phyloP scores from a whole-genome alignment of 2,113 vertebrate species.

The Channa argus region DNA sequence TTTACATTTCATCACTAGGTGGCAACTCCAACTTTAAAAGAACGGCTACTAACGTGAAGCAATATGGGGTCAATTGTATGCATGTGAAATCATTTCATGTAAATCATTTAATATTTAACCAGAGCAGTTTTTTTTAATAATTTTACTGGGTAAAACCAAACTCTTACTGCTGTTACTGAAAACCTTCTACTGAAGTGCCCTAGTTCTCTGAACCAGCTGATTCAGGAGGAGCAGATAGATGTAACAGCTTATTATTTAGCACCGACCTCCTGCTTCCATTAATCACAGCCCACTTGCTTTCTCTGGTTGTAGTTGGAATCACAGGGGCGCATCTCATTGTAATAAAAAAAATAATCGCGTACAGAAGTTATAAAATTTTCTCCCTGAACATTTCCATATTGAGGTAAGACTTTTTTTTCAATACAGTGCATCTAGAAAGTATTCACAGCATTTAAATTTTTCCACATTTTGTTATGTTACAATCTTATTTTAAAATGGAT shows the following conservation, averaged over 20 bases:
- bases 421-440: no score
- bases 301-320: no score
- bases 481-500: no score
- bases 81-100: background rate
- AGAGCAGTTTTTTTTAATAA: background rate
- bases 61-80: background rate
- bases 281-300: conserved; percentile 23
- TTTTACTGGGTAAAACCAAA: conserved; percentile 13
- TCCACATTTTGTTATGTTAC: no score
- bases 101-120: conserved; percentile 2
- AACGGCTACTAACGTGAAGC: background rate
- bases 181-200: no score
- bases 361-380: conserved; percentile 45
- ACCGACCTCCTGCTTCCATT: conserved; percentile 24
- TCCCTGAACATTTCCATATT: conserved; percentile 27
- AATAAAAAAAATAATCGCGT: conserved; percentile 26
- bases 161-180: background rate
- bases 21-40: conserved; percentile 46
- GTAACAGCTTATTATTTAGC: conserved; percentile 14
- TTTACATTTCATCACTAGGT: conserved; percentile 58
- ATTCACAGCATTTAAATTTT: no score
- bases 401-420: background rate
- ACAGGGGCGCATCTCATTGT: conserved; percentile 35
- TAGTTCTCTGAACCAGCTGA: background rate
- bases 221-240: background rate